Conservation (phyloP, 2,888 invertebrate species). For the Leptura quadrifasciata region DNA sequence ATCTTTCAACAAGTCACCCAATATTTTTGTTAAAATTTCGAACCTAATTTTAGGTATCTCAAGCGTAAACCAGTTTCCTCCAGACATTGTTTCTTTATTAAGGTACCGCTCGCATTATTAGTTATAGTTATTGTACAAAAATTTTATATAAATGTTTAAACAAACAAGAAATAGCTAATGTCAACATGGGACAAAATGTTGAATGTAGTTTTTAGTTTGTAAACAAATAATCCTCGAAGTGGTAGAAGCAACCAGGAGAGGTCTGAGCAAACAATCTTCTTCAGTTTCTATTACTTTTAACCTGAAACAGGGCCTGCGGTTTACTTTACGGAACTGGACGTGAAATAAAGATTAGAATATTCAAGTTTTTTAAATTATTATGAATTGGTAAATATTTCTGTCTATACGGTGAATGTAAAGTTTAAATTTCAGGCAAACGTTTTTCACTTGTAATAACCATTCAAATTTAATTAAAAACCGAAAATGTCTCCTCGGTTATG, state of each 20-base stretch:
- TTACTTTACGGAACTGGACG: neutral
- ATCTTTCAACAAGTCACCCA: neutral
- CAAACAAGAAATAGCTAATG: slow-evolving; percentile 35
- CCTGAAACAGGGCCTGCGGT: slow-evolving; percentile 31
- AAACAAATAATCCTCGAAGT: slow-evolving; percentile 42
- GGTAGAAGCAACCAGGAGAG: slow-evolving; percentile 42
- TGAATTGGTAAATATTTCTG: too few species aligned
- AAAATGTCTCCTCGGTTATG: too few species aligned
- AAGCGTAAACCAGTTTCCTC: slow-evolving; percentile 4
- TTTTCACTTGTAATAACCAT: too few species aligned
- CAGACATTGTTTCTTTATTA: neutral
- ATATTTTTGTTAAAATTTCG: neutral
- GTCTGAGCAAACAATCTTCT: slow-evolving; percentile 42
- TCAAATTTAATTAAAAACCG: too few species aligned
- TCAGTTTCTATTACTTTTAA: slow-evolving; percentile 42
- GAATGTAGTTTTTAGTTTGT: slow-evolving; percentile 44
- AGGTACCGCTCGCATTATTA: slow-evolving; percentile 28
- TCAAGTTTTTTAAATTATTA: neutral
- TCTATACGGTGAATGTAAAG: too few species aligned
- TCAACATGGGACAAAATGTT: slow-evolving; percentile 43
- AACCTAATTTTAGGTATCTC: neutral
- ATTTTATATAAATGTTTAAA: slow-evolving; percentile 37
- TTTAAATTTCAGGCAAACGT: too few species aligned
- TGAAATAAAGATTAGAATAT: neutral
- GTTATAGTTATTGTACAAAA: slow-evolving; percentile 37